Evolutionary conservation across 2,113 vertebrate species (phyloP).

Genomic region (Hucho hucho): DNA sequence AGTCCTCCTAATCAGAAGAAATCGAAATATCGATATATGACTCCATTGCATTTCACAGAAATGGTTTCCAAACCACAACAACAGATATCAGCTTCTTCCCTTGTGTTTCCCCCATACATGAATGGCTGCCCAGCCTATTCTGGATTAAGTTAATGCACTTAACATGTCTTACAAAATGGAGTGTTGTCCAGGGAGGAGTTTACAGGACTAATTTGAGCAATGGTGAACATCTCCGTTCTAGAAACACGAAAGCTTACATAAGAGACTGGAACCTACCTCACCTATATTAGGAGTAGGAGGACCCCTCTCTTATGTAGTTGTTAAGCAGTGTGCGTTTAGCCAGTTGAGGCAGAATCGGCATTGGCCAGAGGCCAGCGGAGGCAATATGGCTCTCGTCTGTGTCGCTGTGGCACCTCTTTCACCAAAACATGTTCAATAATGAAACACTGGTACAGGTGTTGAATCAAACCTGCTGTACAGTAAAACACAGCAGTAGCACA

Average conservation of each 20-base stretch:
- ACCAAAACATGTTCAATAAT: no score
- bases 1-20: constrained; percentile 17
- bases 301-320: no score
- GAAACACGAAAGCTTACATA: not conserved
- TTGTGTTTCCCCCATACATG: constrained; percentile 33
- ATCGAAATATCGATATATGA: constrained; percentile 16
- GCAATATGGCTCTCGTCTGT: no score
- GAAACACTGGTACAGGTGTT: no score
- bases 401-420: no score
- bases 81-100: constrained; percentile 17
- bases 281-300: no score
- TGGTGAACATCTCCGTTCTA: constrained; percentile 23
- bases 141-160: constrained; percentile 84
- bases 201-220: constrained; percentile 50
- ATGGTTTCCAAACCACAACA: constrained; percentile 42
- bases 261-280: not conserved
- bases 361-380: no score
- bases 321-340: no score
- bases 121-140: constrained; percentile 46
- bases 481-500: no score
- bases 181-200: constrained; percentile 40
- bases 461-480: no score
- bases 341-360: no score
- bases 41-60: constrained; percentile 40
- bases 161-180: constrained; percentile 60